Base-by-base conservation (phyloP, 2,888 invertebrate species). In the Macropis europaea region DNA sequence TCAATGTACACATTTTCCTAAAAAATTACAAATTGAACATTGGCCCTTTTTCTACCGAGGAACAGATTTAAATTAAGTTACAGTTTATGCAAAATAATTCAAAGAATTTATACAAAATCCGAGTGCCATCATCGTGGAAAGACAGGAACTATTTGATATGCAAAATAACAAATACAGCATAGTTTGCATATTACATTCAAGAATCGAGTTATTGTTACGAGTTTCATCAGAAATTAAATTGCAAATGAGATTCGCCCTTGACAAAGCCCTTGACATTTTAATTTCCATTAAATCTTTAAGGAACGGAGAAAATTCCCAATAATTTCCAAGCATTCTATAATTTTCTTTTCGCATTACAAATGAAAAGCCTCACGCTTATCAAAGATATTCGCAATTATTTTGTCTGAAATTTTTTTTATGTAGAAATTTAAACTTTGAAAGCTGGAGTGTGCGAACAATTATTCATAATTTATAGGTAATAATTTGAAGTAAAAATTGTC, bases 211-310 rank as follows among this genome's bases (percentile, higher is more conserved):
- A 57, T 47, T 26, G 24, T 9, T n/a, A 19, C 6, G 36, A 42
- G 42, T 42, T 42, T 54, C 54, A 42, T 30, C 22, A 30, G 13
- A 2, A 17, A 54, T 54, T 22, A 40, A 30, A 54, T 54, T 40
- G 30, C 34, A 57, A 57, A 34, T 45, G 54, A 9, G n/a, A n/a
- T n/a, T n/a, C n/a, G n/a, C n/a, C n/a, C n/a, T n/a, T n/a, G n/a
- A n/a, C n/a, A n/a, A n/a, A 36, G 57, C 47, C 47, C 47, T 57
- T 47, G 57, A 57, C 57, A 57, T 57, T 57, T 47, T 22, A 26
- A 36, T 36, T 32, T 45, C 26, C 32, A 36, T 36, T 42, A 38
- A 53, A 38, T 17, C 28, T 7, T 9, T 2, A 9, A 42, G 28
- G 54, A 54, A 28, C 15, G 15, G n/a, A 13, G 54, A 15, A 19